phyloP scores from a whole-genome alignment of 2,888 invertebrate species.

The Phaonia tiefii region DNA sequence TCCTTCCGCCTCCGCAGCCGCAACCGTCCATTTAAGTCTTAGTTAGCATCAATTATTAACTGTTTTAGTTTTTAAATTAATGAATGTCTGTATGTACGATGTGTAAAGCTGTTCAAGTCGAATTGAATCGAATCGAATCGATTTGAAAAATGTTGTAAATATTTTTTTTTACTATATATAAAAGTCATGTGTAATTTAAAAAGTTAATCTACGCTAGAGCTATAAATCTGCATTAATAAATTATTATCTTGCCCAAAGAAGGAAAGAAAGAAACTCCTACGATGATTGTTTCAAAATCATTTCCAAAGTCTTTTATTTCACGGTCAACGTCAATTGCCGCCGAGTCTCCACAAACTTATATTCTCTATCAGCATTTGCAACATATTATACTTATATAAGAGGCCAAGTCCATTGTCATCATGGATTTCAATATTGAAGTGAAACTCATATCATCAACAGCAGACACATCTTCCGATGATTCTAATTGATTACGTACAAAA shows the following conservation, averaged over 20 bases:
- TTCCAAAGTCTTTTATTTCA: conserved; percentile 35
- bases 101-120: too few species aligned
- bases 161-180: conserved; percentile 47
- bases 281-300: conserved; percentile 48
- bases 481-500: conserved; percentile 13
- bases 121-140: too few species aligned
- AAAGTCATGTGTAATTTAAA: conserved; percentile 66
- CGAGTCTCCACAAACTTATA: too few species aligned
- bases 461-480: neutral
- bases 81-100: neutral
- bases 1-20: too few species aligned
- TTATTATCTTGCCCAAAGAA: conserved; percentile 78
- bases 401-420: too few species aligned
- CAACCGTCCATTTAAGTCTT: conserved; percentile 44
- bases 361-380: too few species aligned
- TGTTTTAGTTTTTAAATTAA: too few species aligned
- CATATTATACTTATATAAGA: too few species aligned
- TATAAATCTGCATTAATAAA: conserved; percentile 44
- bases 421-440: neutral
- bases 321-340: too few species aligned
- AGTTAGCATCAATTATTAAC: conserved; percentile 68
- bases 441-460: conserved; percentile 10
- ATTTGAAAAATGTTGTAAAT: conserved; percentile 36
- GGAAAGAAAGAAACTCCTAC: conserved; percentile 69
- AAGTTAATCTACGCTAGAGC: conserved; percentile 23